These are phyloP conservation scores for Pseudoips prasinana DNA, from an alignment of 2,888 invertebrate species.

Conservation along the genomic window DNA sequence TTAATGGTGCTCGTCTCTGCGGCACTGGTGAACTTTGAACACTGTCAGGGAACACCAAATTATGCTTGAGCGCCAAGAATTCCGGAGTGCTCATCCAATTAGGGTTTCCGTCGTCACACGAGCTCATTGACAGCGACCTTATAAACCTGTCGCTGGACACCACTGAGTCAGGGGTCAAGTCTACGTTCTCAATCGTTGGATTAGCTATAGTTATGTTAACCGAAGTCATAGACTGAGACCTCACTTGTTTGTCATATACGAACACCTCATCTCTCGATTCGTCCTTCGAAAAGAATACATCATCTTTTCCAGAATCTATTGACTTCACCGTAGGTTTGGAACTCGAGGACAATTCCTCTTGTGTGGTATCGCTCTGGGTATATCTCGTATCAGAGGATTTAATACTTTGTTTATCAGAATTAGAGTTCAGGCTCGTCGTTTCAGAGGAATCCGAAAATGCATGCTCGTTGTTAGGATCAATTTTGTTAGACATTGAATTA, in stretches of 20 bases:
- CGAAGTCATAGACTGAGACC: constrained; percentile 84
- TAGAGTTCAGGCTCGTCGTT: constrained; percentile 75
- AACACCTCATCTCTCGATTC: constrained; percentile 64
- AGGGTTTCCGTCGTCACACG: constrained; percentile 87
- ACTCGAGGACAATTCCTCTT: constrained; percentile 64
- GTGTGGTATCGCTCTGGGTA: constrained; percentile 68
- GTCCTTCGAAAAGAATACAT: constrained; percentile 66
- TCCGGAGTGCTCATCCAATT: constrained; percentile 92
- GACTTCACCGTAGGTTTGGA: constrained; percentile 69
- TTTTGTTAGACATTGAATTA: constrained; percentile 41
- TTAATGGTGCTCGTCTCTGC: constrained; percentile 83
- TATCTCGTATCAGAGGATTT: constrained; percentile 69
- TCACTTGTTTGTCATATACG: constrained; percentile 67
- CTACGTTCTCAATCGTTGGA: constrained; percentile 87
- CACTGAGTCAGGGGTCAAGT: constrained; percentile 83
- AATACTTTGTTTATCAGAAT: constrained; percentile 77
- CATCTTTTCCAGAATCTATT: constrained; percentile 62
- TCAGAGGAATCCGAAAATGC: constrained; percentile 80
- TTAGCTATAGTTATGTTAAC: constrained; percentile 87
- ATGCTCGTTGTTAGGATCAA: constrained; percentile 65
- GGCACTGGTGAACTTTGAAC: constrained; percentile 89
- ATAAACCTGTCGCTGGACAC: constrained; percentile 81
- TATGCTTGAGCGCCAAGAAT: constrained; percentile 89
- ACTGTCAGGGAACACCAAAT: constrained; percentile 90
- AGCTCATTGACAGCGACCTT: constrained; percentile 84